Evolutionary conservation across 2,113 vertebrate genomes (phyloP).

Genomic region (Marmota monax): DNA sequence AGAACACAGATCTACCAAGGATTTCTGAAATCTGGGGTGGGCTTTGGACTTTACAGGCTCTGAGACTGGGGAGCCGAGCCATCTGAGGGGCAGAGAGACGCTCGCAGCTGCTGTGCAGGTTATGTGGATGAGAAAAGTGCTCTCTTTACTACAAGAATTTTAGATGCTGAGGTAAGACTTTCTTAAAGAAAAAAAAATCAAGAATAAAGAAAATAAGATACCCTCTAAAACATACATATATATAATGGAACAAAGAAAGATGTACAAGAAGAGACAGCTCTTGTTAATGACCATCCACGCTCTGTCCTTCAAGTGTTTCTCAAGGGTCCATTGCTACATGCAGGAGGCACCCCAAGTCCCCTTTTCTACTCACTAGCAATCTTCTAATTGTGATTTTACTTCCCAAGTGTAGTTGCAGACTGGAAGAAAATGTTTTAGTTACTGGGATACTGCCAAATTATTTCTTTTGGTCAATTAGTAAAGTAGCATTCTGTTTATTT

Average conservation of each 20-base stretch:
- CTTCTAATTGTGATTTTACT: background rate
- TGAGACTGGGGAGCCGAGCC: no score
- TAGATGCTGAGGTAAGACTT: background rate
- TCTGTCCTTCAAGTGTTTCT: background rate
- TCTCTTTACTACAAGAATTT: background rate
- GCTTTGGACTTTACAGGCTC: background rate
- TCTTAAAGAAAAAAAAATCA: background rate
- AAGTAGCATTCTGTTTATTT: background rate
- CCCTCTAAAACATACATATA: background rate
- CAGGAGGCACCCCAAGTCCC: background rate
- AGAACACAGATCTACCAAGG: background rate
- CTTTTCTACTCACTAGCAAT: background rate
- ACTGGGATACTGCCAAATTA: background rate
- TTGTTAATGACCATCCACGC: background rate
- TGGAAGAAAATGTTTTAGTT: background rate
- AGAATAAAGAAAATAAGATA: background rate
- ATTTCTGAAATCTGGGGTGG: background rate
- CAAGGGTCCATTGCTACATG: background rate
- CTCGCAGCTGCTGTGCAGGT: background rate
- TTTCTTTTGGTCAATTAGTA: background rate
- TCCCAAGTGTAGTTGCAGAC: background rate
- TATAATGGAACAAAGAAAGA: background rate
- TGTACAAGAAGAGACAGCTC: background rate
- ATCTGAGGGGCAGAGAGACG: background rate
- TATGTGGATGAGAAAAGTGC: background rate